Evolutionary conservation across 1,140 invertebrate species (phyloP), one percentile per base, ranked within the genome.

Genomic region (Hypsibius dujardini): DNA sequence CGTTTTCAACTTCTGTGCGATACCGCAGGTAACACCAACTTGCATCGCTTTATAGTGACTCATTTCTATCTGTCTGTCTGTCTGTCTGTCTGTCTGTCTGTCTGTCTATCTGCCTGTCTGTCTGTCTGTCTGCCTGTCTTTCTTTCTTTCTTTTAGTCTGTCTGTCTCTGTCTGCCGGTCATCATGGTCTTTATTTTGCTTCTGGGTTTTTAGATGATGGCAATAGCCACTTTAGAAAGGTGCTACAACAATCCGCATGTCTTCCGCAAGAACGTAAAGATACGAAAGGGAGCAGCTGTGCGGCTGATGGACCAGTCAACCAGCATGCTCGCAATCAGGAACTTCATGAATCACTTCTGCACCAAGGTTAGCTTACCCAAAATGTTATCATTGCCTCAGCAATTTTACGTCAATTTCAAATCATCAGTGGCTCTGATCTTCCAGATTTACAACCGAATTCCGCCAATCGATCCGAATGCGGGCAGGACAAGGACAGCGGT

Each of bases 1-100:
- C 69, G 73, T 79, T 45, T 79, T 79, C 73, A 75, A 76, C 42
- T 79, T 79, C 73, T 78, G 77, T 71, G 78, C 78, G 14, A 79
- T 79, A 59, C 78, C 78, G 14, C 78, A 79, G 76, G 77, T 78
- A 15, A 70, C 14, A 46, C 47, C 28, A 28, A 28, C 28, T 28
- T 28, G 28, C 28, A 28, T 62, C 40, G 70, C 46, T 70, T 67
- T 42, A 12, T 12, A 71, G n/a, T 69, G 74, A 2, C 14, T 73
- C 42, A 12, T 2, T 72, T 12, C 3, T 47, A 50, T 12, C 14
- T 28, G 42, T 47, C 3, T 70, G 46, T 47, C 47, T n/a, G 42
- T 46, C 46, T 69, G 7, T 28, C 69, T 46, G 71, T 62, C 15
- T 40, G 28, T 28, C 28, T 28, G 28, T 28, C 28, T 28, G 28